Percentiles rank a stretch among this genome's conserved stretches.
These are phyloP conservation scores for Ericerus pela DNA, from an alignment of 1,140 invertebrate genomes.

Conservation along the genomic window DNA sequence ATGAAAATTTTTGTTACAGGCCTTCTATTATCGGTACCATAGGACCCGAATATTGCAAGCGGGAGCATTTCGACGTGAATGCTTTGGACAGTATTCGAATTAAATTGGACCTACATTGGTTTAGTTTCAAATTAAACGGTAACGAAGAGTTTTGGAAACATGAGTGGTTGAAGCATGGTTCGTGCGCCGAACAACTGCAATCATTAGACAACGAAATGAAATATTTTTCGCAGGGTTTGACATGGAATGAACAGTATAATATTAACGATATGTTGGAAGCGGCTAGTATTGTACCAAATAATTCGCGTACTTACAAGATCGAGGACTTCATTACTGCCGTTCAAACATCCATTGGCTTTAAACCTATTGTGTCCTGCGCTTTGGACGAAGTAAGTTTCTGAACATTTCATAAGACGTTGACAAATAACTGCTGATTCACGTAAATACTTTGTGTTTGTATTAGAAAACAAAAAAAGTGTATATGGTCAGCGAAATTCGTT, in stretches of 20 bases:
- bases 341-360: not conserved
- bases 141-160: slow-evolving; percentile 52
- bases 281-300: not conserved
- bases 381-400: not conserved
- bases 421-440: not conserved
- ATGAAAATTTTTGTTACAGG: no score
- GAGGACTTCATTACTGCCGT: not conserved
- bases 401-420: not conserved
- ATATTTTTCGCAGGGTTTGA: slow-evolving; percentile 53
- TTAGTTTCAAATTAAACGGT: no score
- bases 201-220: slow-evolving; percentile 47
- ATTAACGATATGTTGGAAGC: not conserved
- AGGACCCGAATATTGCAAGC: no score
- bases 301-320: not conserved
- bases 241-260: slow-evolving; percentile 34
- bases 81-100: no score
- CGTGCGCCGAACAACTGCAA: slow-evolving; percentile 50
- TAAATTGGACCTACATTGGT: no score
- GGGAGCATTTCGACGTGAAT: no score
- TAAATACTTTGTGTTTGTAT: not conserved
- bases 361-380: not conserved
- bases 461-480: not conserved
- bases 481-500: not conserved
- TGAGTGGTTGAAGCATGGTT: slow-evolving; percentile 74
- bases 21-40: no score